phyloP scores from a whole-genome alignment of 2,888 invertebrate genomes.

The Toxonevra muliebris region DNA sequence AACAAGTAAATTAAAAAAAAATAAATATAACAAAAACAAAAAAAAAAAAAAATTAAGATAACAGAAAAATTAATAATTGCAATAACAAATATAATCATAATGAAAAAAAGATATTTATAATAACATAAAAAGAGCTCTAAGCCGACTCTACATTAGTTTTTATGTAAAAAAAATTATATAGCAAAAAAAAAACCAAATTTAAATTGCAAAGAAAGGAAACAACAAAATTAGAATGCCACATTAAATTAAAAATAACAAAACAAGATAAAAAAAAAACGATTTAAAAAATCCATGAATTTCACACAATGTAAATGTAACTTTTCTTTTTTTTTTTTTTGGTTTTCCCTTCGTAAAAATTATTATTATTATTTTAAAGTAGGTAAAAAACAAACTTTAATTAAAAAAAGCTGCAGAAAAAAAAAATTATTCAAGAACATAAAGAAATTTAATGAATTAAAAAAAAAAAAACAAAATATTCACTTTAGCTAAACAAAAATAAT shows the following conservation, averaged over 20 bases:
- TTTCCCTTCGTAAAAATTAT: constrained; percentile 14
- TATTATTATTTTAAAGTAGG: not conserved
- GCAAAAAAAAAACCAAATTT: no score
- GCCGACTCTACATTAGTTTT: no score
- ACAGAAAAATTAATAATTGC: not conserved
- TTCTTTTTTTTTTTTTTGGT: not conserved
- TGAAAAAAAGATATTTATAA: no score
- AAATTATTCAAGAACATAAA: no score
- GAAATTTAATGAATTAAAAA: no score
- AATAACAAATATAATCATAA: constrained; percentile 8
- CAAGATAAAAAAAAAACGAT: not conserved
- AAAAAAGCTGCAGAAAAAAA: no score
- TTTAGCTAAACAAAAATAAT: constrained; percentile 6
- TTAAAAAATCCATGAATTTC: not conserved
- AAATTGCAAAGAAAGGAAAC: no score
- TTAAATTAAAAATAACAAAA: not conserved
- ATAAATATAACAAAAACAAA: constrained; percentile 8
- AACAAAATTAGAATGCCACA: no score
- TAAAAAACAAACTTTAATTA: not conserved
- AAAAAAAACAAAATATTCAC: no score
- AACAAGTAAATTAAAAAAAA: constrained; percentile 25
- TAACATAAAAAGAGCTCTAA: no score
- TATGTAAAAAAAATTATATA: no score
- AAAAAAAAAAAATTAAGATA: constrained; percentile 10
- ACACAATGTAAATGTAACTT: no score